Percentiles rank a stretch among this genome's conserved stretches.
These are phyloP conservation scores for Nomada fucata DNA, from an alignment of 2,888 invertebrate genomes.

Conservation along the genomic window DNA sequence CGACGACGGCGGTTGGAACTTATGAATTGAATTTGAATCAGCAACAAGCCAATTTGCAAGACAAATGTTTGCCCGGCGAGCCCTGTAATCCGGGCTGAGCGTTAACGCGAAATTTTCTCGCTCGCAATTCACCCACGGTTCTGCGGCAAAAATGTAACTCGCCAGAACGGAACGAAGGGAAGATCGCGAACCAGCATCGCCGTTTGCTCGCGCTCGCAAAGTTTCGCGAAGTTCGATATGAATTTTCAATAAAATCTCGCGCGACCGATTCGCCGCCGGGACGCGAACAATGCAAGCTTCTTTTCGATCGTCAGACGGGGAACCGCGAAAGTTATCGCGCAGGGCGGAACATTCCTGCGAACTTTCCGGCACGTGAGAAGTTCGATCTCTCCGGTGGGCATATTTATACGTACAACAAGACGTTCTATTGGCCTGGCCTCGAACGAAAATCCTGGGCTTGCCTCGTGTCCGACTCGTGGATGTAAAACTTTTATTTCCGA, in stretches of 20 bases:
- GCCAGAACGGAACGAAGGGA: neutral
- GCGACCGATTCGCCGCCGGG: neutral
- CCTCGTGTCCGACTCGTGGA: neutral
- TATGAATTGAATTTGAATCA: slow-evolving; percentile 51
- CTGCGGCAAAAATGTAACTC: neutral
- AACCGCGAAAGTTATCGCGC: slow-evolving; percentile 1
- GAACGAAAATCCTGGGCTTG: neutral
- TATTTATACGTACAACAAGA: neutral
- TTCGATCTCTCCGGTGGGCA: neutral
- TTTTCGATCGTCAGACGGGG: neutral
- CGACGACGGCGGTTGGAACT: neutral
- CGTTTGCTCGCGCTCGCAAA: neutral
- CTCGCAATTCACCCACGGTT: neutral
- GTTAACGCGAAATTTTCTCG: neutral
- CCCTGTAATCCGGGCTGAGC: slow-evolving; percentile 8
- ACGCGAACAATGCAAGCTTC: neutral
- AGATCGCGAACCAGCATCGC: neutral
- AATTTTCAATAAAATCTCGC: slow-evolving; percentile 7
- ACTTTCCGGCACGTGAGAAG: neutral
- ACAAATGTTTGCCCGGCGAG: slow-evolving; percentile 35
- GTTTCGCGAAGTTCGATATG: slow-evolving; percentile 5
- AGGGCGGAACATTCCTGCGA: neutral
- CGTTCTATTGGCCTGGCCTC: neutral
- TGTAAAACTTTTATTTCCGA: slow-evolving; percentile 30
- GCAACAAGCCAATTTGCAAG: slow-evolving; percentile 49